Evolutionary conservation across 2,888 invertebrate species (phyloP).

Genomic region (Abscondita cerata): DNA sequence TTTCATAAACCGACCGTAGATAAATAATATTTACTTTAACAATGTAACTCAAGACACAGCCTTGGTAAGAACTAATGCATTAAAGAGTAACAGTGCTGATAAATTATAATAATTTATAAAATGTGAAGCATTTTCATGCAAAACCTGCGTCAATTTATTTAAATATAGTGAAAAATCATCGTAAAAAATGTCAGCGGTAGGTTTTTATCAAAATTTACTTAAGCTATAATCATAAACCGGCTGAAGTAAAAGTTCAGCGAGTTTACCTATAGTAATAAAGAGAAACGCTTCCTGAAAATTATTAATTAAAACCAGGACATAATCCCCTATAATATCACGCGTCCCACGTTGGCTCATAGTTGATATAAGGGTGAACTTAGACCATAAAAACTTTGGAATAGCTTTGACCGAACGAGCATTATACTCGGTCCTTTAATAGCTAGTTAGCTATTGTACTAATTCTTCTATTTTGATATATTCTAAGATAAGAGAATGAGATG

Average conservation of each 20-base stretch:
- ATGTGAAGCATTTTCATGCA: too few species aligned
- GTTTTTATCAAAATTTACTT: conserved; percentile 14
- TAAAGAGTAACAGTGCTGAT: too few species aligned
- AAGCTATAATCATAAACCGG: conserved; percentile 13
- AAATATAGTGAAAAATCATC: neutral
- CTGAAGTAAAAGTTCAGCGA: conserved; percentile 18
- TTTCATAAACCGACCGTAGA: too few species aligned
- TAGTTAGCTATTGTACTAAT: conserved; percentile 30
- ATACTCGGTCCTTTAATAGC: conserved; percentile 29
- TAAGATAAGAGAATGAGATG: conserved; percentile 8
- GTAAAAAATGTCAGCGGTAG: conserved; percentile 1
- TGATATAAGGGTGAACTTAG: conserved; percentile 43
- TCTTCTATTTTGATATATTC: conserved; percentile 21
- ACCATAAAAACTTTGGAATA: conserved; percentile 48
- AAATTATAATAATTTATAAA: too few species aligned
- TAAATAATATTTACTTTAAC: too few species aligned
- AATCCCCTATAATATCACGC: conserved; percentile 31
- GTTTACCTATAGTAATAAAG: conserved; percentile 28
- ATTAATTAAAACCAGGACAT: conserved; percentile 33
- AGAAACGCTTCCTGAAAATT: conserved; percentile 28
- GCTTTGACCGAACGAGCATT: conserved; percentile 37
- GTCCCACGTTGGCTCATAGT: conserved; percentile 21
- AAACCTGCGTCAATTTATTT: too few species aligned
- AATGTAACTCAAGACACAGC: too few species aligned
- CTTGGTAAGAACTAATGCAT: too few species aligned